Base-by-base conservation (phyloP, 37 sponge, comb jelly and placozoan species). In the Lycopodina hypogea region DNA sequence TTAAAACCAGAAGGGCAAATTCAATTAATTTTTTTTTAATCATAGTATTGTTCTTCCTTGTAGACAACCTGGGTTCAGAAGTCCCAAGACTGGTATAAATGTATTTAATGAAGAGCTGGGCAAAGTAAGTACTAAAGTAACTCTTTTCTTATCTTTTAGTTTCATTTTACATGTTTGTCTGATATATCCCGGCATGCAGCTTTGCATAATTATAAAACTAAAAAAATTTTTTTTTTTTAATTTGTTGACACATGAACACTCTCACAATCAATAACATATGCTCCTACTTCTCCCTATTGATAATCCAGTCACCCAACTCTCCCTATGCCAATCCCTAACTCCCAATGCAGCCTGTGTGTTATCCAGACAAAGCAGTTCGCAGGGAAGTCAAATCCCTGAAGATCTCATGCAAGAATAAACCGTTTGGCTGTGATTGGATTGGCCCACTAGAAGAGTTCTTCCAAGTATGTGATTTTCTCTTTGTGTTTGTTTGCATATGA, bases 301-400 rank as follows among this genome's bases (percentile, higher is more conserved):
- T n/a, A n/a, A n/a, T n/a, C n/a, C n/a, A n/a, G n/a, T n/a, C n/a
- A n/a, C n/a, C n/a, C n/a, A n/a, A n/a, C n/a, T n/a, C n/a, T n/a
- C n/a, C n/a, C n/a, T n/a, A n/a, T n/a, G n/a, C n/a, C n/a, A n/a
- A n/a, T n/a, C n/a, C n/a, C n/a, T n/a, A n/a, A n/a, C n/a, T n/a
- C n/a, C n/a, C n/a, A n/a, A 19, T 68, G 55, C 41, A 91, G 89
- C 60, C 76, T 22, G 6, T 17, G n/a, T 77, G 65, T 42, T 84
- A 82, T 67, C 88, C 88, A 35, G 93, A 92, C 69, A 80, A 48
- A 22, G 93, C 93, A 18, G 83, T 84, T 21, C 69, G 82, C 19
- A 87, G 75, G 48, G 93, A 92, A 48, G 68, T 92, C 6, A 42
- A 39, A 14, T 30, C 33, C 7, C 66, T 92, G 3, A 1, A 21